Base-by-base conservation (phyloP, 2,797 vertebrate genomes). In the Pagetopsis macropterus region DNA sequence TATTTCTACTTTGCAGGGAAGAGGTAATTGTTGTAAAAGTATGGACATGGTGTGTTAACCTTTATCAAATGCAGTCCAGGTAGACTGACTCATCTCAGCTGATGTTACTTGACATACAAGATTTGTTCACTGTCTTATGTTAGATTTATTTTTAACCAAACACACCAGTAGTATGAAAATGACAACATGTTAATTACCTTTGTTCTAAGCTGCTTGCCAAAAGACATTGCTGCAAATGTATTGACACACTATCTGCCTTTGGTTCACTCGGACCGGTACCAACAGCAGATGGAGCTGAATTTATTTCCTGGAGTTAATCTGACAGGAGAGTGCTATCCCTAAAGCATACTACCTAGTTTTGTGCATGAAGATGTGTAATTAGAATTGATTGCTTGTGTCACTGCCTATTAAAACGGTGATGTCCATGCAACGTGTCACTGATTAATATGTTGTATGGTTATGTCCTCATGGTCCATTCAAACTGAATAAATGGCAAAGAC, bases 211-310 rank as follows among this genome's bases (percentile, higher is more conserved):
- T 83, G 78, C 46, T 78, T 79, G 85, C 79, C 77, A 84, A 80
- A 75, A 55, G 40, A 84, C 68, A 51, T 60, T 67, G 44, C 65
- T 78, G 76, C 63, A 65, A 45, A 54, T 62, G 66, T 59, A 73
- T 41, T 82, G 78, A 80, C 57, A 50, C 27, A 56, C 60, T 15
- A 49, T 70, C 9, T 66, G 64, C 61, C 44, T 81, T 48, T 62
- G 63, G 54, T 81, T 85, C 76, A 65, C 75, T 84, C 73, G 41
- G 69, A 66, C 52, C 71, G 67, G 43, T 76, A 31, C 68, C 77
- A 88, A 90, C 89, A 92, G 89, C 88, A 91, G 89, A 91, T 93
- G 86, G 88, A 82, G 87, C 85, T 70, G 82, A 82, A 79, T 84
- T 86, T 31, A 81, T 89, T 82, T 84, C 72, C 60, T 70, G 78